Base-by-base conservation (phyloP, 2,797 vertebrate genomes). In the Allobates femoralis region DNA sequence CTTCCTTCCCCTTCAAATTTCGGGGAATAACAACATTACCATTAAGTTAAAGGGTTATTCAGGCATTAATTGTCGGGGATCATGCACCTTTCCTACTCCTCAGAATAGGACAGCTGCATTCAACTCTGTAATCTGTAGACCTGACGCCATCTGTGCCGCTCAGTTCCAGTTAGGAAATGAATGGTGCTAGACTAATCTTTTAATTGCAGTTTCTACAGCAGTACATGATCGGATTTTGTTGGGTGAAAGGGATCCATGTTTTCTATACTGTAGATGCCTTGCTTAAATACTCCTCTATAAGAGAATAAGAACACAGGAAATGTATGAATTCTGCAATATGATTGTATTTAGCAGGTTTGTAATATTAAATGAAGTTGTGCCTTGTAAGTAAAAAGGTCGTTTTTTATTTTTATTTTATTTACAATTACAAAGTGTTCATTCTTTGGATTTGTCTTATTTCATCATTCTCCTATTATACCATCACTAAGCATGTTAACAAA, bases 301-400 rank as follows among this genome's bases (percentile, higher is more conserved):
- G 41, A 16, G 26, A 81, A 37, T 50, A 60, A 21, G 21, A 23
- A 71, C 46, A 75, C 37, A 64, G 71, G 89, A 89, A 86, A 91
- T 85, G 56, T 88, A 78, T 58, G 74, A 82, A 79, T 78, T 85
- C 81, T 87, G 89, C 91, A 30, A 81, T 89, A 88, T 91, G 89
- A 90, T 90, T 90, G 85, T 91, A 89, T 88, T 78, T 91, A 66
- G 14, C 90, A 90, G 85, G 88, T 88, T 75, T 73, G 85, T 30
- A 79, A 81, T 89, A 89, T 90, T 90, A 89, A 91, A 91, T 90
- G 87, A 91, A 91, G 89, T 90, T 91, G 95, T 95, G 95, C 94
- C 95, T 95, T 95, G 90, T 91, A 90, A 89, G 89, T 88, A 92
- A 60, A 90, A 88, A 66, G 88, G 87, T 0, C 0, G 87, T 89